Percentiles rank a stretch among this genome's conserved stretches.
These are phyloP conservation scores for Zaprionus africanus DNA, from an alignment of 1,140 invertebrate genomes.

Conservation along the genomic window DNA sequence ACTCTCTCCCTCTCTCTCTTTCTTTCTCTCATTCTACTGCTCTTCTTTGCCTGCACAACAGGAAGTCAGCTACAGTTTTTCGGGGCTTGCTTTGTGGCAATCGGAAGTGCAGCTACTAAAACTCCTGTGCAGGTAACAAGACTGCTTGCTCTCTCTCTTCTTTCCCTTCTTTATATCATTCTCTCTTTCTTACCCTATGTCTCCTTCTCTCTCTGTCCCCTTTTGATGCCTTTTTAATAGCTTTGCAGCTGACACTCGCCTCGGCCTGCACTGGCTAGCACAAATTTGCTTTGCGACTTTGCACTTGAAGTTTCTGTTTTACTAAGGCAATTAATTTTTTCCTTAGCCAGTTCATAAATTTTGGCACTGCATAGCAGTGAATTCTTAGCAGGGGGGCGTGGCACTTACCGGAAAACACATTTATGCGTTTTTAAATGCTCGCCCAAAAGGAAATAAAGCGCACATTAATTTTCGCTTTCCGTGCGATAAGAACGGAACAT, in stretches of 20 bases:
- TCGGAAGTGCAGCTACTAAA: slow-evolving; percentile 70
- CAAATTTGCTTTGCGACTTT: slow-evolving; percentile 49
- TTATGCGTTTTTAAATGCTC: slow-evolving; percentile 80
- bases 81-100: slow-evolving; percentile 51
- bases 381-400: slow-evolving; percentile 42
- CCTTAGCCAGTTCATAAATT: slow-evolving; percentile 72
- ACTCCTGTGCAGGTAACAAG: slow-evolving; percentile 29
- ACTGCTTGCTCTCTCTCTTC: background rate
- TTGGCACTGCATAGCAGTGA: slow-evolving; percentile 33
- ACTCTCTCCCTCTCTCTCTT: background rate
- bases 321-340: slow-evolving; percentile 72
- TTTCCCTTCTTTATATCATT: no score
- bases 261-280: slow-evolving; percentile 21
- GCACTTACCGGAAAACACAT: slow-evolving; percentile 67
- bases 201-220: background rate
- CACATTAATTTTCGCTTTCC: slow-evolving; percentile 51
- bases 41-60: slow-evolving; percentile 54
- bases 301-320: slow-evolving; percentile 46
- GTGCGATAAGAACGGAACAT: slow-evolving; percentile 44
- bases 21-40: slow-evolving; percentile 7
- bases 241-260: slow-evolving; percentile 67
- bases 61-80: slow-evolving; percentile 67
- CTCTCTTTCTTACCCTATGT: background rate
- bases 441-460: slow-evolving; percentile 36
- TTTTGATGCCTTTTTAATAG: slow-evolving; percentile 76